These are phyloP conservation scores for Smittia sp. DNA, from an alignment of 2,888 invertebrate species.

Conservation along the genomic window DNA sequence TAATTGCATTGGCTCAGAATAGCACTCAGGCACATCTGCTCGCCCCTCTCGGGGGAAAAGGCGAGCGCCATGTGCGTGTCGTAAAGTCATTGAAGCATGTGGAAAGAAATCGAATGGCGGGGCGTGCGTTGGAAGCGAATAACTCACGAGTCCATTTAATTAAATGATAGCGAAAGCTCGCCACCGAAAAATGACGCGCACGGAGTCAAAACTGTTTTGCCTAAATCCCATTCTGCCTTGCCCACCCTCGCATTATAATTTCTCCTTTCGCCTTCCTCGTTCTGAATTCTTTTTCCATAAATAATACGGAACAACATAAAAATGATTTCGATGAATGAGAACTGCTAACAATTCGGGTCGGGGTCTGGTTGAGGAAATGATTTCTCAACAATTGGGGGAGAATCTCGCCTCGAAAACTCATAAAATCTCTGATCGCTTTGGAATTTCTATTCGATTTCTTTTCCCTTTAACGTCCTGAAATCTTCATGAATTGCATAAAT, in stretches of 20 bases:
- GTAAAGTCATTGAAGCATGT: slow-evolving; percentile 8
- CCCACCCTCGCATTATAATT: slow-evolving; percentile 6
- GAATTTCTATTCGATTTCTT: neutral
- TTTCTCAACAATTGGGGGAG: slow-evolving; percentile 13
- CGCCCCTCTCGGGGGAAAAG: neutral
- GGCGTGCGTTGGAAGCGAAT: neutral
- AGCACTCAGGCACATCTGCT: neutral
- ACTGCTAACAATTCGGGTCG: neutral
- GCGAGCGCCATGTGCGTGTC: neutral
- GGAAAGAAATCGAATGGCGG: neutral
- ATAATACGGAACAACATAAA: neutral
- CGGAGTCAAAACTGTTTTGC: neutral
- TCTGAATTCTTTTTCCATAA: neutral
- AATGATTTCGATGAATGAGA: slow-evolving; percentile 17
- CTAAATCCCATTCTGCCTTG: neutral
- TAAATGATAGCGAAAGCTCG: slow-evolving; percentile 5
- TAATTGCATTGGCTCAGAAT: slow-evolving; percentile 1
- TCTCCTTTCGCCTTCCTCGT: too few species aligned
- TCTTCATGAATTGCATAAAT: slow-evolving; percentile 15
- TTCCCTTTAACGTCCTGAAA: neutral
- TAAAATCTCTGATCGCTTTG: neutral
- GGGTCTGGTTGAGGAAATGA: slow-evolving; percentile 3
- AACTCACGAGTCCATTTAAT: neutral
- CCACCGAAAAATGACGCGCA: neutral
- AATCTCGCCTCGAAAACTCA: neutral